These are phyloP conservation scores for Ataeniobius toweri DNA, from an alignment of 2,797 vertebrate species.

Conservation along the genomic window DNA sequence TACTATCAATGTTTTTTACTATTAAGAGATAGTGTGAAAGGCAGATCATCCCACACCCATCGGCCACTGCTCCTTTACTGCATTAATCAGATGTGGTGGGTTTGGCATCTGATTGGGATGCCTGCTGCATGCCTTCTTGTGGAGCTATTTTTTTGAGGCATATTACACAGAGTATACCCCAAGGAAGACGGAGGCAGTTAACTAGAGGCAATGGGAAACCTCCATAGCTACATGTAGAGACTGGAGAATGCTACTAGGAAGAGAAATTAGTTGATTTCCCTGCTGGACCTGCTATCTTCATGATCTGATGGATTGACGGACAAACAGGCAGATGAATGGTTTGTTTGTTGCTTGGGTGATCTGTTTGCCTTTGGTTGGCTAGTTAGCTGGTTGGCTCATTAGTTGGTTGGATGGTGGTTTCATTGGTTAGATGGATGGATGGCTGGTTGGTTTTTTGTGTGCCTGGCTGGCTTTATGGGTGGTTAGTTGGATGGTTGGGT, in stretches of 20 bases:
- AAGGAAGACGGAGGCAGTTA: not conserved
- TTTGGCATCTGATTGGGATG: not conserved
- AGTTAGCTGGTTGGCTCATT: too few species aligned
- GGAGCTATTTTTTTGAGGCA: not conserved
- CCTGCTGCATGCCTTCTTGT: not conserved
- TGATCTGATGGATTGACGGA: too few species aligned
- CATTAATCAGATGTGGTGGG: not conserved
- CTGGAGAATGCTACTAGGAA: too few species aligned
- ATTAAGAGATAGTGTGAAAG: not conserved
- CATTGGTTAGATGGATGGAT: too few species aligned
- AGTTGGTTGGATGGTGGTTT: too few species aligned
- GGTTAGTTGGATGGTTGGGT: not conserved
- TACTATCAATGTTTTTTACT: not conserved
- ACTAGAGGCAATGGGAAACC: not conserved
- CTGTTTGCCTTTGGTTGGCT: not conserved
- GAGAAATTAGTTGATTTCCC: too few species aligned
- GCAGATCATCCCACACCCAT: not conserved
- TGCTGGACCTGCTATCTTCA: too few species aligned
- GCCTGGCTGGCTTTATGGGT: not conserved
- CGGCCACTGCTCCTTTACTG: not conserved
- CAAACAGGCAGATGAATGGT: too few species aligned
- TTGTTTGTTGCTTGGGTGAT: too few species aligned
- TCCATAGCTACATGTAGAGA: too few species aligned
- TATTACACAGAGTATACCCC: not conserved
- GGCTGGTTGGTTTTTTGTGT: not conserved